These are phyloP conservation scores for Caenorhabditis afra DNA, from an alignment of 2,888 invertebrate genomes.

Conservation along the genomic window DNA sequence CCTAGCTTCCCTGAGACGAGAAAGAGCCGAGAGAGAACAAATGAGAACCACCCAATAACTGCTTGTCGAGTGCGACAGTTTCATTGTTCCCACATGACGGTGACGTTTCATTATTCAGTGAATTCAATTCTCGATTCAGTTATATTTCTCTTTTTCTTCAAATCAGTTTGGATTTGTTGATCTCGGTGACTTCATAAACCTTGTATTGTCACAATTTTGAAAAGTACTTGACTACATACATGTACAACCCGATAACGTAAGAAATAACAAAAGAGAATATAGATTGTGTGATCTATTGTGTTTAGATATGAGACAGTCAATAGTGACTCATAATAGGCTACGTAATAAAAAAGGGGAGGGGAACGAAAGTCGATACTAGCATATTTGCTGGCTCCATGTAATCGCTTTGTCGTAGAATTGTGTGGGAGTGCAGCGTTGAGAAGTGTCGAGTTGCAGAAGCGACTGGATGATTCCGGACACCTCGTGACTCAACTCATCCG, in stretches of 20 bases:
- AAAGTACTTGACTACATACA: background rate
- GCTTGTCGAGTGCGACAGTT: slow-evolving; percentile 2
- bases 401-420: slow-evolving; percentile 71
- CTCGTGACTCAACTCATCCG: slow-evolving; percentile 63
- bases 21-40: slow-evolving; percentile 31
- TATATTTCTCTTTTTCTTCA: background rate
- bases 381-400: slow-evolving; percentile 51
- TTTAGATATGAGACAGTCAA: slow-evolving; percentile 30
- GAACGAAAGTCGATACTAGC: slow-evolving; percentile 5
- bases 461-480: slow-evolving; percentile 68
- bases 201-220: slow-evolving; percentile 15
- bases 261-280: slow-evolving; percentile 1
- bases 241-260: slow-evolving; percentile 18
- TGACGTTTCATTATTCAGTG: slow-evolving; percentile 2
- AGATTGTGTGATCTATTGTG: background rate
- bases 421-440: slow-evolving; percentile 72
- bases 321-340: slow-evolving; percentile 7
- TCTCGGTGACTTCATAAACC: slow-evolving; percentile 10
- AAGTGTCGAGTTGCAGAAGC: slow-evolving; percentile 74
- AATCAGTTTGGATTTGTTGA: background rate
- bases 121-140: slow-evolving; percentile 2
- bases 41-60: slow-evolving; percentile 51
- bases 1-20: slow-evolving; percentile 41
- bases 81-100: background rate
- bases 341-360: slow-evolving; percentile 1